A percentile compares a stretch with the other conserved stretches of the same genome.
Evolutionary conservation across 2,113 vertebrate species (phyloP).

Genomic region (Lamprologus ornatipinnis): DNA sequence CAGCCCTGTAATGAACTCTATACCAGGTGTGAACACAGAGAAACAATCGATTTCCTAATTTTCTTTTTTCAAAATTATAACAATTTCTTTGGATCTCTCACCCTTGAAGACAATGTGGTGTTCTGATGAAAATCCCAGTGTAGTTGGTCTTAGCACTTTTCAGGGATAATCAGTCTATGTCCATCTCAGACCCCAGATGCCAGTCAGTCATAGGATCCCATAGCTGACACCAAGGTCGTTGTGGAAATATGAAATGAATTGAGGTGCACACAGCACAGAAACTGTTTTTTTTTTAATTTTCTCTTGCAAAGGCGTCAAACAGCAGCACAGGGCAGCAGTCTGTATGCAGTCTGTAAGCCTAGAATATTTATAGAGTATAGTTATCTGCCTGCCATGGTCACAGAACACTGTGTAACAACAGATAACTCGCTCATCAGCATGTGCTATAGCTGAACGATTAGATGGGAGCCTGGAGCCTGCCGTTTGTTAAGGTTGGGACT

Average conservation of each 20-base stretch:
- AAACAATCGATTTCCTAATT: neutral
- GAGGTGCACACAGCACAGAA: neutral
- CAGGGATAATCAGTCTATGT: neutral
- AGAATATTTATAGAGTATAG: neutral
- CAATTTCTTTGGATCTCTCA: neutral
- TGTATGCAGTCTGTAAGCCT: neutral
- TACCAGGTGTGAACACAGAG: neutral
- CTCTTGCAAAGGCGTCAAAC: neutral
- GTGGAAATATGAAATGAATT: neutral
- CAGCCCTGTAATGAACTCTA: neutral
- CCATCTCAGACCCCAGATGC: neutral
- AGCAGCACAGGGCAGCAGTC: neutral
- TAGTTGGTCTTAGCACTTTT: neutral
- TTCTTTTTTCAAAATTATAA: neutral
- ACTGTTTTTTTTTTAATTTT: neutral
- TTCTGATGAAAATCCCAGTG: neutral
- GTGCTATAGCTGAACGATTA: neutral
- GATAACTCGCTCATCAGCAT: neutral
- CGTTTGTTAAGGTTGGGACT: neutral
- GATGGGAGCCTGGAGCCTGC: neutral
- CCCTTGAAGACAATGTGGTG: neutral
- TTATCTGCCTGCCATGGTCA: neutral
- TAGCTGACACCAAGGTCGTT: neutral
- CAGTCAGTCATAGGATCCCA: neutral
- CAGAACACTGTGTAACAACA: neutral